A percentile compares a stretch with the other conserved stretches of the same genome.
Evolutionary conservation across 2,797 vertebrate genomes (phyloP).

Genomic region (Poecilia gillii): DNA sequence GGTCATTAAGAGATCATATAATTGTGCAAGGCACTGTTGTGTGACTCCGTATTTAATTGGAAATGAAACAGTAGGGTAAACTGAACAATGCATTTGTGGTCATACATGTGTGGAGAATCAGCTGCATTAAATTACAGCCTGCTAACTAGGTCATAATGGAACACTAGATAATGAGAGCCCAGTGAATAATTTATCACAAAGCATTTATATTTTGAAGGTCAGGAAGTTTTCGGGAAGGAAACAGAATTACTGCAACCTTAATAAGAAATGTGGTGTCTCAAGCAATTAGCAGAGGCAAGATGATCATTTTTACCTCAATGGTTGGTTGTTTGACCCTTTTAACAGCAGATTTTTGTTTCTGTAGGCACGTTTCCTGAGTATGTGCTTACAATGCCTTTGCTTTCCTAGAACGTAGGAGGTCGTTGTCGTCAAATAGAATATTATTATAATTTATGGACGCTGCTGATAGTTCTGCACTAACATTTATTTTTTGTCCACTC

Average conservation of each 20-base stretch:
- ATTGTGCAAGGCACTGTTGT: conserved; percentile 46
- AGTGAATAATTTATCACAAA: conserved; percentile 47
- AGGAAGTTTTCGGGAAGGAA: conserved; percentile 15
- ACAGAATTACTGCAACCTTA: conserved; percentile 2
- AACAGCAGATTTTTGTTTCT: not conserved
- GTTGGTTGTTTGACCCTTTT: not conserved
- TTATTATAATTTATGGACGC: not conserved
- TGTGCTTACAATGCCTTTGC: not conserved
- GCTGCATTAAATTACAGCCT: conserved; percentile 56
- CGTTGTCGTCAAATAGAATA: not conserved
- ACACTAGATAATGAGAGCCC: conserved; percentile 33
- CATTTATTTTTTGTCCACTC: not conserved
- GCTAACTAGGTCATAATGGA: conserved; percentile 49
- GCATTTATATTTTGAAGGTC: conserved; percentile 41
- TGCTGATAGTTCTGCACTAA: not conserved
- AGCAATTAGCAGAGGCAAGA: not conserved
- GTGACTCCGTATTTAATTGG: conserved; percentile 59
- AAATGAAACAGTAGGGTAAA: conserved; percentile 65
- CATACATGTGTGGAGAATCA: conserved; percentile 65
- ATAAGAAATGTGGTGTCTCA: conserved; percentile 4
- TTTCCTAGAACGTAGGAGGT: not conserved
- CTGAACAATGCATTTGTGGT: conserved; percentile 58
- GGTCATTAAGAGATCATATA: conserved; percentile 60
- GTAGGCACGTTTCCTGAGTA: not conserved
- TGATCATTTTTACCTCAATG: not conserved